Conservation (phyloP, 2,888 invertebrate genomes). For the Caenorhabditis afra region DNA sequence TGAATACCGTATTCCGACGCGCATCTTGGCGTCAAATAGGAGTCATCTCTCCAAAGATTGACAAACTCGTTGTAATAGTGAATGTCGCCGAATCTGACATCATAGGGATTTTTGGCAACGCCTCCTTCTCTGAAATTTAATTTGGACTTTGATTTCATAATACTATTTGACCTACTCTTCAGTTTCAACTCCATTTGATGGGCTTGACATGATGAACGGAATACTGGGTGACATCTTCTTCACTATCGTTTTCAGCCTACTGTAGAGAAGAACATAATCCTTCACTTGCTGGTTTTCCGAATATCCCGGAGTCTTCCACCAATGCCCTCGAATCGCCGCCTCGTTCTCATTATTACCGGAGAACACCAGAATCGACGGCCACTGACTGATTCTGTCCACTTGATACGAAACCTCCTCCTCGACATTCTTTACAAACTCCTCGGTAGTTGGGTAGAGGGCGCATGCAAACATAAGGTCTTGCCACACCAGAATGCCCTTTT, state of each 20-base stretch:
- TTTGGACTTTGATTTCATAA: not conserved
- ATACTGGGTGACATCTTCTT: conserved; percentile 4
- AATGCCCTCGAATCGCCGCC: conserved; percentile 84
- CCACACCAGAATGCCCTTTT: conserved; percentile 92
- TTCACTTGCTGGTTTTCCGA: conserved; percentile 63
- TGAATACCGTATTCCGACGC: conserved; percentile 97
- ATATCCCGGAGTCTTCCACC: conserved; percentile 61
- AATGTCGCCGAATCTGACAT: conserved; percentile 88
- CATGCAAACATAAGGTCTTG: conserved; percentile 98
- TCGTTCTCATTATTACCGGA: conserved; percentile 98
- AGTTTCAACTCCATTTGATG: conserved; percentile 88
- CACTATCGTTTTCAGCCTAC: conserved; percentile 17
- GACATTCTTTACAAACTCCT: conserved; percentile 87
- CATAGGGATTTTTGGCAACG: conserved; percentile 87
- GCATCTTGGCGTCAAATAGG: conserved; percentile 90
- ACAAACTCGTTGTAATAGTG: conserved; percentile 91
- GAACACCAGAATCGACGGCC: conserved; percentile 91
- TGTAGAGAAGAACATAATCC: conserved; percentile 85
- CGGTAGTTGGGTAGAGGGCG: conserved; percentile 90
- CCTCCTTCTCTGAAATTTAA: conserved; percentile 84
- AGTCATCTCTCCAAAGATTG: conserved; percentile 88
- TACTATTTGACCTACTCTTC: conserved; percentile 46
- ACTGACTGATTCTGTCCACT: conserved; percentile 85
- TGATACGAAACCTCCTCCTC: conserved; percentile 85
- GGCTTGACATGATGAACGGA: conserved; percentile 87